These are phyloP conservation scores for Danio kyathit DNA, from an alignment of 2,797 vertebrate species.

Conservation along the genomic window DNA sequence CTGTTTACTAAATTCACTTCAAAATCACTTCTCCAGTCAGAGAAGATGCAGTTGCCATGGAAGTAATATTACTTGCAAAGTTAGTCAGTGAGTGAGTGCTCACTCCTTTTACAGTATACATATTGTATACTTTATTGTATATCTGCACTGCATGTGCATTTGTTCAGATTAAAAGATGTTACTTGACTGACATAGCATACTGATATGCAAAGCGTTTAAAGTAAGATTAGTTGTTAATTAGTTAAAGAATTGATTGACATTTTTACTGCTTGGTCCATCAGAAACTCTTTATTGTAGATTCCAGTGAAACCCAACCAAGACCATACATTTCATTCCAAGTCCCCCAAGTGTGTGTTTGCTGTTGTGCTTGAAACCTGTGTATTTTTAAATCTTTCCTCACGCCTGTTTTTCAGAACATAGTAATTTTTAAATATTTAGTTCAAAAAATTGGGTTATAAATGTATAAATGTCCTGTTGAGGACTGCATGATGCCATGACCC, in stretches of 20 bases:
- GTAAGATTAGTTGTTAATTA: not conserved
- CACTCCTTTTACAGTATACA: not conserved
- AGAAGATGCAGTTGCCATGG: not conserved
- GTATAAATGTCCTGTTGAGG: conserved; percentile 55
- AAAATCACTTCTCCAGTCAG: not conserved
- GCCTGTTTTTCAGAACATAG: not conserved
- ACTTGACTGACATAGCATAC: not conserved
- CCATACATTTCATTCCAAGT: not conserved
- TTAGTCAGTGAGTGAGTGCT: not conserved
- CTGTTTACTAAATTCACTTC: not conserved
- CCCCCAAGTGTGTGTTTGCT: not conserved
- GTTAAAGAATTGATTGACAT: not conserved
- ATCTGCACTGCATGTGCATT: not conserved
- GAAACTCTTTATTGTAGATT: not conserved
- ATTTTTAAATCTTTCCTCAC: not conserved
- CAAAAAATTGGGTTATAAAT: conserved; percentile 60
- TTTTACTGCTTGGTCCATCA: not conserved
- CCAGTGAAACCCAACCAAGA: not conserved
- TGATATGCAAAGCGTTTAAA: not conserved
- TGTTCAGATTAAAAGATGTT: not conserved
- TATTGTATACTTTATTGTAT: not conserved
- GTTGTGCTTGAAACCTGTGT: not conserved
- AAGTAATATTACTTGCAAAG: not conserved
- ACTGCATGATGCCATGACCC: conserved; percentile 61
- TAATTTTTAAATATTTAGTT: conserved; percentile 15